A percentile compares a stretch with the other conserved stretches of the same genome.
phyloP scores from a whole-genome alignment of 2,113 vertebrate species.

The Haemorhous mexicanus region DNA sequence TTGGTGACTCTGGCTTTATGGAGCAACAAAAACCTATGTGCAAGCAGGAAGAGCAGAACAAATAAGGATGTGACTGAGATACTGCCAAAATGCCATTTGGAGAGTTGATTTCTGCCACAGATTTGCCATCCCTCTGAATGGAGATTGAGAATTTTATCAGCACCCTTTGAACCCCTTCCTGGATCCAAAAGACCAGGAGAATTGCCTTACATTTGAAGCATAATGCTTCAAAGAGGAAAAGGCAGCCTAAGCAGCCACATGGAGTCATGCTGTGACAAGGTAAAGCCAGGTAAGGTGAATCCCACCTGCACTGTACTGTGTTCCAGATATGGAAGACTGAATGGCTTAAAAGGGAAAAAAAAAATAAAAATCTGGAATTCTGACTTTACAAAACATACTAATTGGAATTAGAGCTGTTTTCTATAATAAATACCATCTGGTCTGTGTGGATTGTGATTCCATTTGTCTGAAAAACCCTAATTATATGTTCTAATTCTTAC shows the following conservation, averaged over 20 bases:
- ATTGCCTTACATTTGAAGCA: not conserved
- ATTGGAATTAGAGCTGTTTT: not conserved
- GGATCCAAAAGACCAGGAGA: not conserved
- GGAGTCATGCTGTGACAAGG: not conserved
- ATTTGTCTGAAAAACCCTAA: not conserved
- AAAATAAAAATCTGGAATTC: not conserved
- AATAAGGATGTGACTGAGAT: not conserved
- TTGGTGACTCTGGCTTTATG: not conserved
- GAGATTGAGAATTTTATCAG: not conserved
- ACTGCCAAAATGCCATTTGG: not conserved
- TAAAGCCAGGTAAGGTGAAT: not conserved
- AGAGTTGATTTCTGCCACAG: not conserved
- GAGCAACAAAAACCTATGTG: not conserved
- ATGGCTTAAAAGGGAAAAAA: not conserved
- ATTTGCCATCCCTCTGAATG: not conserved
- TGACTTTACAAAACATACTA: not conserved
- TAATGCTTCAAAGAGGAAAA: not conserved
- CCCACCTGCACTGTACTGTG: not conserved
- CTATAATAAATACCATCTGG: not conserved
- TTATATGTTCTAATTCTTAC: slow-evolving; percentile 24
- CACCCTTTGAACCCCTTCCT: not conserved
- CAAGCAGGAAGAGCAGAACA: not conserved
- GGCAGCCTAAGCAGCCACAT: not conserved
- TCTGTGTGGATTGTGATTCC: not conserved
- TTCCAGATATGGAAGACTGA: not conserved